Evolutionary conservation across 2,113 vertebrate species (phyloP).

Genomic region (Columbina picui): DNA sequence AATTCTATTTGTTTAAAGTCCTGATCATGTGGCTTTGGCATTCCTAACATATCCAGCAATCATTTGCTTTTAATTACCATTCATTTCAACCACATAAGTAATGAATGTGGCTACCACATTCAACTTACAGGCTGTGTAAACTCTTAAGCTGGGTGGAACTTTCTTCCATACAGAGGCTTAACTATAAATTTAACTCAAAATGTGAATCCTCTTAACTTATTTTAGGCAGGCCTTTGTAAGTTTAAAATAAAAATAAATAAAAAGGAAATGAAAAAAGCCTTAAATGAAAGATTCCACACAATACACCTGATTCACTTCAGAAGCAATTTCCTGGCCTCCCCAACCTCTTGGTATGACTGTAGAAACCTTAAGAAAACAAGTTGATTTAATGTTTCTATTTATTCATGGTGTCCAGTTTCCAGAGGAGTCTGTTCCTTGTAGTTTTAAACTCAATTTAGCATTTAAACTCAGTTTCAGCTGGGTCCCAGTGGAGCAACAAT

Average conservation of each 20-base stretch:
- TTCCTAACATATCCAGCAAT: conserved; percentile 61
- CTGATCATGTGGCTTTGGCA: conserved; percentile 67
- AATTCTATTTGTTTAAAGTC: conserved; percentile 69
- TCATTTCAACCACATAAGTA: conserved; percentile 71
- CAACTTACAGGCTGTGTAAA: conserved; percentile 25
- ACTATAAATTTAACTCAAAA: conserved; percentile 29
- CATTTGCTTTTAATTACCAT: conserved; percentile 77
- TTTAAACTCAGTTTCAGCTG: conserved; percentile 82
- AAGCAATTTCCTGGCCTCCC: conserved; percentile 61
- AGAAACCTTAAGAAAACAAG: conserved; percentile 75
- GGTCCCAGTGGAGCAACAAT: conserved; percentile 74
- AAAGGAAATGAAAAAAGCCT: conserved; percentile 64
- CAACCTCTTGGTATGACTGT: conserved; percentile 58
- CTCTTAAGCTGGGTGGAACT: conserved; percentile 20
- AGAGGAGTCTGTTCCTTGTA: conserved; percentile 70
- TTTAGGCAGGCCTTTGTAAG: conserved; percentile 49
- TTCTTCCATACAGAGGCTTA: conserved; percentile 24
- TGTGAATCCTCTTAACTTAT: conserved; percentile 61
- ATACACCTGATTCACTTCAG: conserved; percentile 76
- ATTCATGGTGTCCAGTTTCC: conserved; percentile 77
- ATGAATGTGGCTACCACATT: conserved; percentile 47
- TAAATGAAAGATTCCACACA: conserved; percentile 63
- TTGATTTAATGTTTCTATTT: conserved; percentile 79
- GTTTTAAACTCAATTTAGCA: conserved; percentile 81
- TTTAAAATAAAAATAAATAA: conserved; percentile 62